Conservation (phyloP, 2,797 vertebrate species). For the Acipenser transmontanus region DNA sequence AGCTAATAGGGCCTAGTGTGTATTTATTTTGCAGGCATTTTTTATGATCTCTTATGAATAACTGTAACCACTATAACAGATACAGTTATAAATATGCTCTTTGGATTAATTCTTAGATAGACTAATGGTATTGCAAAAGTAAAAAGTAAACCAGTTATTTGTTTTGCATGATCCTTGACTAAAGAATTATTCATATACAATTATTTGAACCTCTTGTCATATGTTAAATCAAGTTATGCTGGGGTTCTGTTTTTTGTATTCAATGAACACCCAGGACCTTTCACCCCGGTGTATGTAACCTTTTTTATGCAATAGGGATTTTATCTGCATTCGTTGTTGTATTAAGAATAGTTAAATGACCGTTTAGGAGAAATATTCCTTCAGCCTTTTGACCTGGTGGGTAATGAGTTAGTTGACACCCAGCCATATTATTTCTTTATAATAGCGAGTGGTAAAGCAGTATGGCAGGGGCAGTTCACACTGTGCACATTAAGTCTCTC, state of each 20-base stretch:
- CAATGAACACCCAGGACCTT: constrained; percentile 39
- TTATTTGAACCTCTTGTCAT: constrained; percentile 30
- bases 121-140: no score
- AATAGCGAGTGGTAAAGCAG: constrained; percentile 54
- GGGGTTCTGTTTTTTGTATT: constrained; percentile 42
- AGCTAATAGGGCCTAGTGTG: no score
- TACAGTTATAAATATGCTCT: no score
- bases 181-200: no score
- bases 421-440: constrained; percentile 46
- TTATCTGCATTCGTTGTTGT: constrained; percentile 46
- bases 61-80: no score
- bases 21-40: no score
- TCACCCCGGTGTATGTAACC: constrained; percentile 39
- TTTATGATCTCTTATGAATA: no score
- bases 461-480: constrained; percentile 32
- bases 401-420: constrained; percentile 60
- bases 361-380: constrained; percentile 44
- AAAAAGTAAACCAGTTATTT: no score
- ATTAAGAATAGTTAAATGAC: constrained; percentile 66
- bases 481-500: constrained; percentile 12
- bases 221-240: constrained; percentile 20
- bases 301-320: constrained; percentile 59
- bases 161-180: no score
- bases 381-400: constrained; percentile 52
- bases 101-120: no score